These are phyloP conservation scores for Leptopilina clavipes DNA, from an alignment of 1,140 invertebrate species.

Conservation along the genomic window DNA sequence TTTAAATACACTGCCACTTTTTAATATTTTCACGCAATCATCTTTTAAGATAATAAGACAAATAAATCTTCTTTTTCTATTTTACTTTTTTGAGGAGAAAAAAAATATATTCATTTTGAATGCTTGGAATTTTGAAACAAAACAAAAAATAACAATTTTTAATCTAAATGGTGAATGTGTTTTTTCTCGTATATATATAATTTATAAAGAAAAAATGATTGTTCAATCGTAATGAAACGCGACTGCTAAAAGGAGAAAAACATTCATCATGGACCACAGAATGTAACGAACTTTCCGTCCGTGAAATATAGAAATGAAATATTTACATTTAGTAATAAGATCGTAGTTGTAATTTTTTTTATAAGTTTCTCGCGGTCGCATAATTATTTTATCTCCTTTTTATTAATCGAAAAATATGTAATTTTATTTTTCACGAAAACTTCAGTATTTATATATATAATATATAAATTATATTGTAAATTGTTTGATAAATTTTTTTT, in stretches of 20 bases:
- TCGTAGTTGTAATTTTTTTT: slow-evolving; percentile 33
- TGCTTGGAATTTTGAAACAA: not conserved
- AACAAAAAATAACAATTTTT: not conserved
- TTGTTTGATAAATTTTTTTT: not conserved
- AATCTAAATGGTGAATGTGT: not conserved
- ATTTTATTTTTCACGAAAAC: not conserved
- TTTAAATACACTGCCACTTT: slow-evolving; percentile 19
- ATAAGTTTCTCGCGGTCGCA: slow-evolving; percentile 12
- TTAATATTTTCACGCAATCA: not conserved
- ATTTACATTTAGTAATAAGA: slow-evolving; percentile 46
- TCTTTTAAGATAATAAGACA: not conserved
- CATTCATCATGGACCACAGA: slow-evolving; percentile 49
- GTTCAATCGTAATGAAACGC: not conserved
- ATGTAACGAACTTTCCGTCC: slow-evolving; percentile 52
- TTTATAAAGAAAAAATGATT: not conserved
- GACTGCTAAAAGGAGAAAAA: slow-evolving; percentile 17
- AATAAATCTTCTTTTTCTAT: not conserved
- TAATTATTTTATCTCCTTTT: not conserved
- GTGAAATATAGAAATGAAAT: slow-evolving; percentile 45
- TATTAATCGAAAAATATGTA: not conserved
- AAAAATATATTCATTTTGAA: not conserved
- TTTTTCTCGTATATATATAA: not conserved
- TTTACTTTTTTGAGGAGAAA: not conserved
- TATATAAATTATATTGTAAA: not conserved
- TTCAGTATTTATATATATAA: too few relatives aligned